Evolutionary conservation across 1,140 invertebrate genomes (phyloP).

Genomic region (Macrotrachela quadricornifera): DNA sequence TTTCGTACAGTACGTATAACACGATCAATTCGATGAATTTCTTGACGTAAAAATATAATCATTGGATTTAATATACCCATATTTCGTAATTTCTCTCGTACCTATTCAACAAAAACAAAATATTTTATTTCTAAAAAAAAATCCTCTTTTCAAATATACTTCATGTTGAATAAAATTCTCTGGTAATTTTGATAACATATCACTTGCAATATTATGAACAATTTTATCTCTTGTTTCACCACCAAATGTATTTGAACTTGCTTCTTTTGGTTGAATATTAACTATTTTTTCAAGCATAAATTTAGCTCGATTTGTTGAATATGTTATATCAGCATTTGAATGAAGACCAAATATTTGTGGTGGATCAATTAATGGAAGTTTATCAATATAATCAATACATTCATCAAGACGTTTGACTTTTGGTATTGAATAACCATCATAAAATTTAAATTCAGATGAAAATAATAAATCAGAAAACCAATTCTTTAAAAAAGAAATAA

Average conservation of each 20-base stretch:
- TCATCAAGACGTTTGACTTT: neutral
- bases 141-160: constrained; percentile 19
- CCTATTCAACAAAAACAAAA: neutral
- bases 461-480: too few relatives aligned
- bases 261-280: constrained; percentile 65
- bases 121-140: too few relatives aligned
- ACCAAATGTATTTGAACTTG: neutral
- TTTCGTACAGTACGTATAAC: neutral
- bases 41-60: neutral
- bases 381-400: constrained; percentile 40
- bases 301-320: constrained; percentile 76
- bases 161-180: constrained; percentile 21
- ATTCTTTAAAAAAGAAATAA: too few relatives aligned
- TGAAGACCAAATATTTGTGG: constrained; percentile 86
- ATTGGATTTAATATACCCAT: constrained; percentile 45
- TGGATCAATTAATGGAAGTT: constrained; percentile 58
- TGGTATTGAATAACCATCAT: neutral
- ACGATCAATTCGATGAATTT: neutral
- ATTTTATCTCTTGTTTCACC: constrained; percentile 63
- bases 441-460: neutral
- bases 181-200: constrained; percentile 26
- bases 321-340: constrained; percentile 80
- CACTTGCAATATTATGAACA: constrained; percentile 61
- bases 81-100: constrained; percentile 34
- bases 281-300: constrained; percentile 76